phyloP scores from a whole-genome alignment of 2,888 invertebrate genomes.

The Eubasilissa splendida region DNA sequence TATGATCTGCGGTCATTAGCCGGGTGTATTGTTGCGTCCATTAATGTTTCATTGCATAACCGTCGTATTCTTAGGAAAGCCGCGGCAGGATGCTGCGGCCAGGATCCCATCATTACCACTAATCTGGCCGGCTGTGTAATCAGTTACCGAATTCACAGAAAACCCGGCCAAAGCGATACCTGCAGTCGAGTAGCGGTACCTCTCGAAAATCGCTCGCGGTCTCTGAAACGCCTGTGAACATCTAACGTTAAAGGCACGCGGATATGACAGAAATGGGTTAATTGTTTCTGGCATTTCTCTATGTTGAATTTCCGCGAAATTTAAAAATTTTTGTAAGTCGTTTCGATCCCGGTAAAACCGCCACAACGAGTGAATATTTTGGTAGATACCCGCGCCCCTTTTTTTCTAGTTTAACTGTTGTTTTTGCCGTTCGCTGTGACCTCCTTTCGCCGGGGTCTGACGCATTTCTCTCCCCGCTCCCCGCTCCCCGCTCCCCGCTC shows the following conservation, averaged over 20 bases:
- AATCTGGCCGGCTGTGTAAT: conserved; percentile 10
- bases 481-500: too few species aligned
- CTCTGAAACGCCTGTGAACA: neutral
- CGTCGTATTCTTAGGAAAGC: conserved; percentile 36
- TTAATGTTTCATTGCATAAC: conserved; percentile 13
- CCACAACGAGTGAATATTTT: neutral
- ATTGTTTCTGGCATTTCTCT: conserved; percentile 10
- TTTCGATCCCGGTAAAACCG: neutral
- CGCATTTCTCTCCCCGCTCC: conserved; percentile 41
- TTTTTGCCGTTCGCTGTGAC: conserved; percentile 39
- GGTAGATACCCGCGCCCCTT: neutral
- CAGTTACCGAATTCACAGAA: conserved; percentile 41
- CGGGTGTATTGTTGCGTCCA: too few species aligned
- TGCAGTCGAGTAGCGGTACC: conserved; percentile 24
- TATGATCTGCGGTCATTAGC: too few species aligned
- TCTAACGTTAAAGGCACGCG: conserved; percentile 28
- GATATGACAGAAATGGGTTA: conserved; percentile 21
- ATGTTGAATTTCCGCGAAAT: conserved; percentile 9
- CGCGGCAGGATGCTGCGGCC: conserved; percentile 33
- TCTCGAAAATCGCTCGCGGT: conserved; percentile 10
- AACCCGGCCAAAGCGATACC: neutral
- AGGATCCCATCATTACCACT: neutral
- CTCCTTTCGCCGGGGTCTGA: conserved; percentile 44
- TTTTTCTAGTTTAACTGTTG: conserved; percentile 39
- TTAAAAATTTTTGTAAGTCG: neutral